Evolutionary conservation across 1,140 invertebrate genomes (phyloP).

Genomic region (Whitmania pigra): DNA sequence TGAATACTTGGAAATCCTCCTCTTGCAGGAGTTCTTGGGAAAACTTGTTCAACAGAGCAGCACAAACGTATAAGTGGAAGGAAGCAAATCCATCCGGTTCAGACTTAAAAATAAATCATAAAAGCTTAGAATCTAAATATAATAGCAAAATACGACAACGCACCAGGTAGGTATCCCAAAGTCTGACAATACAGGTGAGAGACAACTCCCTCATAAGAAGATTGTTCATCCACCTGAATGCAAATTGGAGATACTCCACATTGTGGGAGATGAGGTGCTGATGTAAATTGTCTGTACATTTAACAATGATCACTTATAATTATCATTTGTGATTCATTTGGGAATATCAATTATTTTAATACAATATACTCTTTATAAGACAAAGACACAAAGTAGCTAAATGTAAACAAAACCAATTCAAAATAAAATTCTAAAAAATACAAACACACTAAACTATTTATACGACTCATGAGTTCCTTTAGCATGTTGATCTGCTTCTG

Average conservation of each 20-base stretch:
- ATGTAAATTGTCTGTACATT: constrained; percentile 51
- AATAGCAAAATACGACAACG: not conserved
- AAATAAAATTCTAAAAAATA: not conserved
- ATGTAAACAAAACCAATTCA: not conserved
- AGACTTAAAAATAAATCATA: constrained; percentile 46
- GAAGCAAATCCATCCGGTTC: constrained; percentile 88
- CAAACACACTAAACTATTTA: constrained; percentile 58
- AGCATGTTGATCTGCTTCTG: constrained; percentile 78
- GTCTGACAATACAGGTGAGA: constrained; percentile 80
- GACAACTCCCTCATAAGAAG: constrained; percentile 91
- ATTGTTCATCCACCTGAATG: constrained; percentile 99
- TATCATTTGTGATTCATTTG: not conserved
- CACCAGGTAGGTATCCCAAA: constrained; percentile 85
- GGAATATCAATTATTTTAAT: too few species aligned
- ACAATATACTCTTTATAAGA: too few species aligned
- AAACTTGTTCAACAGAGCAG: constrained; percentile 92
- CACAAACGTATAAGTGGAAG: constrained; percentile 98
- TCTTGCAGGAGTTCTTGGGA: constrained; percentile 73
- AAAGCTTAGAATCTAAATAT: not conserved
- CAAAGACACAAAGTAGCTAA: not conserved
- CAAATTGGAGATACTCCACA: constrained; percentile 97
- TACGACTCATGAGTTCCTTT: constrained; percentile 85
- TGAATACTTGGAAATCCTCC: constrained; percentile 86
- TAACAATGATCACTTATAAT: not conserved
- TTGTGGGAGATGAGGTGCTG: constrained; percentile 80